Base-by-base conservation (phyloP, 1,140 invertebrate genomes). In the Akabosia matsudoensis region DNA sequence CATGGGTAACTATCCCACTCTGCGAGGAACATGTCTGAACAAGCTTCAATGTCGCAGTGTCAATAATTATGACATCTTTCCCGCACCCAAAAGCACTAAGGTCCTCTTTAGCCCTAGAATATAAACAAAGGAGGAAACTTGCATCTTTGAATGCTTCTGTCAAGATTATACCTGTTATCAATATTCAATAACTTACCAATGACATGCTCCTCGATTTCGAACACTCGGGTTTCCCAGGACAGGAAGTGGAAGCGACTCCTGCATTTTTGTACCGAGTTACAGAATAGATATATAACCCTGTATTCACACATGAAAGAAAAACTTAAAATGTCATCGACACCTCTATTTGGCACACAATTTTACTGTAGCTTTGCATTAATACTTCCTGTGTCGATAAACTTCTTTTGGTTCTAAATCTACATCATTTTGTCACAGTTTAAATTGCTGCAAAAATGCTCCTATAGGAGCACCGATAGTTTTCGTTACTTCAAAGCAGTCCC, bases 31-130 rank as follows among this genome's bases (percentile, higher is more conserved):
- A 52, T 1, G 76, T 14, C 34, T 76, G 73, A 33, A 79, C 70
- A 0, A 71, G 64, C 24, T 37, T 52, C 37, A 81, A 30, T 1
- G 37, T 28, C 31, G 22, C 52, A 18, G 74, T 14, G 37, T 81
- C 78, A 1, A 81, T 33, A 24, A 81, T 74, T 1, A 81, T 28
- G 0, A 81, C 74, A 34, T 81, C 80, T n/a, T 56, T 76, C 1
- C 72, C 78, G 79, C 61, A 67, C 1, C 61, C 61, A 28, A 67
- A 31, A 10, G 61, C 61, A 4, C 28, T 67, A 13, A 67, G 28
- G 31, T 67, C 61, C 3, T 67, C 61, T 30, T 67, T 67, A 10
- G 31, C 22, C 61, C 61, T 67, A 30, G 37, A 45, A 45, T 10
- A 45, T 45, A 10, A 45, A 1, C 61, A 67, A 67, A 7, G 13